Conservation (phyloP, 2,113 vertebrate genomes). For the Oncorhynchus gorbuscha region DNA sequence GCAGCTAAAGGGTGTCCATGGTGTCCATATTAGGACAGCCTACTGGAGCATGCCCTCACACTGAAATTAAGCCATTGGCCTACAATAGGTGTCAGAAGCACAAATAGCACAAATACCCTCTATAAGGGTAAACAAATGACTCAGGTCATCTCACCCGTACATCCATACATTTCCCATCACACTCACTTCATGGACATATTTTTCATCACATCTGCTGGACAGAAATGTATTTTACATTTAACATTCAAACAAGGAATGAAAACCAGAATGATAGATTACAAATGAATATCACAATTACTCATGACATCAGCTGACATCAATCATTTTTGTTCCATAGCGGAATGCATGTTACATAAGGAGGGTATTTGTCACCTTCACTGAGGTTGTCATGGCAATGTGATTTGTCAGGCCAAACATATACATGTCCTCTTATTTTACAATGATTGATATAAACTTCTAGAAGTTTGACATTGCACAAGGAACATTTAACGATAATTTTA, state of each 20-base stretch:
- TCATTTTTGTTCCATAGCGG: constrained; percentile 21
- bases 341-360: background rate
- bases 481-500: too few species aligned
- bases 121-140: too few species aligned
- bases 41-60: too few species aligned
- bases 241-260: constrained; percentile 4
- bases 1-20: too few species aligned
- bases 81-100: too few species aligned
- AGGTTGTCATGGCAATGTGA: constrained; percentile 26
- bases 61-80: too few species aligned
- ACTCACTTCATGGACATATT: background rate
- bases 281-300: constrained; percentile 25
- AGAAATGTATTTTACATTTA: constrained; percentile 3
- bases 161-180: background rate
- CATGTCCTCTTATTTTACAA: background rate
- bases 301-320: constrained; percentile 11
- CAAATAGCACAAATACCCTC: too few species aligned
- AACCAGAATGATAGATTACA: constrained; percentile 31
- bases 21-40: too few species aligned
- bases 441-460: background rate
- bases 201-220: constrained; percentile 8
- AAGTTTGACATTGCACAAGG: background rate
- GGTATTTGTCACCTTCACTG: background rate
- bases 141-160: too few species aligned
- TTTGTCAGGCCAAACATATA: background rate